These are phyloP conservation scores for Stictocephala bisonia DNA, from an alignment of 2,888 invertebrate genomes.

Conservation along the genomic window DNA sequence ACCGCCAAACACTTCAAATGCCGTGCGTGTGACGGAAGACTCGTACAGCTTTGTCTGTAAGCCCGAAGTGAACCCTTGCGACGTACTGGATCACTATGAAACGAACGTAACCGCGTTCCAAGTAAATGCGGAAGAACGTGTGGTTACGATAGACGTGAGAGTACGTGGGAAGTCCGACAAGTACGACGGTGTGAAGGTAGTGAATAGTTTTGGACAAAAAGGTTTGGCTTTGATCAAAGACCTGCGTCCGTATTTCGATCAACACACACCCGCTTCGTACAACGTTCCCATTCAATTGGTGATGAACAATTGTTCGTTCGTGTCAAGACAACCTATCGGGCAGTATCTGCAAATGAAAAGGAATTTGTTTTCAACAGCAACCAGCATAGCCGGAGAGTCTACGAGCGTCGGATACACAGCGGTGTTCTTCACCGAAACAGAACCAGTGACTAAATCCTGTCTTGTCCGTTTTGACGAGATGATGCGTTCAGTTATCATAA, in stretches of 20 bases:
- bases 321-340: neutral
- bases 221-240: neutral
- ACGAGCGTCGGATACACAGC: neutral
- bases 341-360: conserved; percentile 18
- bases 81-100: neutral
- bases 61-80: neutral
- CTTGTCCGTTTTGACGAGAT: conserved; percentile 9
- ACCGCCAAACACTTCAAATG: neutral
- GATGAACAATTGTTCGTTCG: conserved; percentile 27
- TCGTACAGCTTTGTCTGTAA: neutral
- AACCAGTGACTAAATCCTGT: neutral
- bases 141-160: neutral
- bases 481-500: conserved; percentile 17
- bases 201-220: conserved; percentile 19
- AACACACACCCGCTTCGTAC: neutral
- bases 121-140: neutral
- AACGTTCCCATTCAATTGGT: neutral
- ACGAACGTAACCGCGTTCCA: neutral
- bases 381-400: neutral
- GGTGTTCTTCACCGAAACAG: neutral
- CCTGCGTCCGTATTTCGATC: neutral
- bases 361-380: no score
- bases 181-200: conserved; percentile 1
- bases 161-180: neutral
- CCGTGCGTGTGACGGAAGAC: neutral